Conservation (phyloP, 2,113 vertebrate genomes). For the Glaucidium brasilianum region DNA sequence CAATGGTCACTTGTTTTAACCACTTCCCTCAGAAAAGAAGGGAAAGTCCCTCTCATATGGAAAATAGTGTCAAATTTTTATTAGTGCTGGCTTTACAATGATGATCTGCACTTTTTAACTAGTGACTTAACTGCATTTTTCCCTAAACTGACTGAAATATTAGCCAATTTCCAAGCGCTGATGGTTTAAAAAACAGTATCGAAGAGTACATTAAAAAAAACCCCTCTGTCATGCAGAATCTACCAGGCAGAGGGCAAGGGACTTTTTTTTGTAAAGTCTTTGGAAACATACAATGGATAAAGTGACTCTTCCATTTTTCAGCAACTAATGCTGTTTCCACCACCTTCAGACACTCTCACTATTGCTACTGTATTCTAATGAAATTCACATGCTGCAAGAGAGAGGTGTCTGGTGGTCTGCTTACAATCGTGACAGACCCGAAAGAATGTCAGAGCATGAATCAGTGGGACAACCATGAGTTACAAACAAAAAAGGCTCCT, state of each 20-base stretch:
- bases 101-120: conserved; percentile 5
- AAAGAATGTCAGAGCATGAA: conserved; percentile 56
- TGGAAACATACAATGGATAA: conserved; percentile 31
- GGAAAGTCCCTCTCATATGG: conserved; percentile 61
- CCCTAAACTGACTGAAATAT: conserved; percentile 1
- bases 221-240: background rate
- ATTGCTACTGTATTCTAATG: conserved; percentile 24
- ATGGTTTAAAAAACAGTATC: background rate
- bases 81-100: conserved; percentile 24
- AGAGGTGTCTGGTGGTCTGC: conserved; percentile 31
- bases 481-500: conserved; percentile 50
- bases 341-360: conserved; percentile 56
- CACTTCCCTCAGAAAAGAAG: conserved; percentile 59
- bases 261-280: background rate
- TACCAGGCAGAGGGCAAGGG: background rate
- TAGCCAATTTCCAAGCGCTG: background rate
- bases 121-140: conserved; percentile 48
- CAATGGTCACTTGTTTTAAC: conserved; percentile 50
- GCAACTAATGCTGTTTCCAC: conserved; percentile 55
- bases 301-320: conserved; percentile 42
- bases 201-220: background rate
- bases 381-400: conserved; percentile 16
- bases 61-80: conserved; percentile 57
- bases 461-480: conserved; percentile 22
- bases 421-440: background rate